These are phyloP conservation scores for Globicephala melas DNA, from an alignment of 2,113 vertebrate genomes.

Conservation along the genomic window DNA sequence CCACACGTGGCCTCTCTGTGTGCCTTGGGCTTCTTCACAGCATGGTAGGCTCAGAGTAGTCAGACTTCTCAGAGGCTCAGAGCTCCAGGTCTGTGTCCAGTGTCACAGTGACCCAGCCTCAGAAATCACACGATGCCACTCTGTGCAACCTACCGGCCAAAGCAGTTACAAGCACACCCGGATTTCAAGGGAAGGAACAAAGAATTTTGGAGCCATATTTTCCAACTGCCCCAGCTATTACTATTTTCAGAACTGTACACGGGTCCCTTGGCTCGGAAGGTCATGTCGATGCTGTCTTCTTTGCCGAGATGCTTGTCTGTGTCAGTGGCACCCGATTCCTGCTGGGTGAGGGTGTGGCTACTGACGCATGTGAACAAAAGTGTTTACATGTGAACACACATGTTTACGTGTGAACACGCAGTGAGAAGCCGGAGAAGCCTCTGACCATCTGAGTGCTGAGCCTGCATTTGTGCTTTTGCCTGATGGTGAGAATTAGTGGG, in stretches of 20 bases:
- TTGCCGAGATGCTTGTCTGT: background rate
- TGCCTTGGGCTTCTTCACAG: background rate
- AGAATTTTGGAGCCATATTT: background rate
- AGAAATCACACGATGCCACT: background rate
- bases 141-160: background rate
- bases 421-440: background rate
- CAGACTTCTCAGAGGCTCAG: background rate
- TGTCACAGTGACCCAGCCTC: background rate
- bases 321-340: background rate
- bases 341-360: background rate
- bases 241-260: background rate
- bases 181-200: background rate
- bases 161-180: background rate
- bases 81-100: background rate
- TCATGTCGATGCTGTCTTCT: background rate
- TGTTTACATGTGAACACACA: background rate
- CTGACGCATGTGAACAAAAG: rapidly evolving
- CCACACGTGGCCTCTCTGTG: rapidly evolving
- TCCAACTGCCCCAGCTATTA: background rate
- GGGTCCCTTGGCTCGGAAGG: background rate
- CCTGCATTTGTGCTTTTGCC: background rate
- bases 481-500: background rate
- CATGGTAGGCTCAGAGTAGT: background rate
- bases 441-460: background rate
- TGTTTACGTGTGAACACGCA: background rate